Conservation (phyloP, 2,797 vertebrate species). For the Calcarius lapponicus region DNA sequence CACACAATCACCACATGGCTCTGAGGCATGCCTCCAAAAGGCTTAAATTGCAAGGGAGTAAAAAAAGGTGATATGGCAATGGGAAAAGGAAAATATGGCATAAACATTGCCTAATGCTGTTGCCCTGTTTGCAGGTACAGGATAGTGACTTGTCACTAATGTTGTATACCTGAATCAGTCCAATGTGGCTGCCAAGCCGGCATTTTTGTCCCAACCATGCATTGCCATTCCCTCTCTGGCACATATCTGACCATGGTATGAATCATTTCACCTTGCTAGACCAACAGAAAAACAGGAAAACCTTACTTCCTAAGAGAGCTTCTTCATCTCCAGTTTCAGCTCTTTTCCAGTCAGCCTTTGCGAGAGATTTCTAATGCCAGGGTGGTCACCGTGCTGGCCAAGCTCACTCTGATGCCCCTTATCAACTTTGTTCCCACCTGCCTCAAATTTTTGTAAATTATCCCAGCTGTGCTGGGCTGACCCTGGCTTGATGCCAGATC, state of each 20-base stretch:
- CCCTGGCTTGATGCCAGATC: background rate
- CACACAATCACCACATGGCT: background rate
- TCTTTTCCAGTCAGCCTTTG: background rate
- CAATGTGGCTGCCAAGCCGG: background rate
- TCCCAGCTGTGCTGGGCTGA: background rate
- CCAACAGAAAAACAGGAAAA: background rate
- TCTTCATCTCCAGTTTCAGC: background rate
- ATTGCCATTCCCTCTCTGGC: background rate
- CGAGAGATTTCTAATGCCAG: background rate
- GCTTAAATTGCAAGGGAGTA: background rate
- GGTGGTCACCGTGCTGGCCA: background rate
- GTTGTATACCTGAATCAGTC: background rate
- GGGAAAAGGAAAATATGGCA: background rate
- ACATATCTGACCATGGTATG: background rate
- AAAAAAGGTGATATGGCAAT: background rate
- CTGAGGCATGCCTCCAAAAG: background rate
- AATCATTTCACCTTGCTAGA: background rate
- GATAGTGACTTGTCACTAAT: background rate
- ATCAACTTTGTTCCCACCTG: background rate
- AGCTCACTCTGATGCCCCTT: background rate
- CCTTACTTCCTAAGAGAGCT: background rate
- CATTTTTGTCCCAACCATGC: background rate
- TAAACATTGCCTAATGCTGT: background rate
- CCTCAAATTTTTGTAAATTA: background rate
- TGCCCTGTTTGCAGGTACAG: background rate